Conservation (phyloP, 2,888 invertebrate genomes). For the Zhuqinia jingwanae region DNA sequence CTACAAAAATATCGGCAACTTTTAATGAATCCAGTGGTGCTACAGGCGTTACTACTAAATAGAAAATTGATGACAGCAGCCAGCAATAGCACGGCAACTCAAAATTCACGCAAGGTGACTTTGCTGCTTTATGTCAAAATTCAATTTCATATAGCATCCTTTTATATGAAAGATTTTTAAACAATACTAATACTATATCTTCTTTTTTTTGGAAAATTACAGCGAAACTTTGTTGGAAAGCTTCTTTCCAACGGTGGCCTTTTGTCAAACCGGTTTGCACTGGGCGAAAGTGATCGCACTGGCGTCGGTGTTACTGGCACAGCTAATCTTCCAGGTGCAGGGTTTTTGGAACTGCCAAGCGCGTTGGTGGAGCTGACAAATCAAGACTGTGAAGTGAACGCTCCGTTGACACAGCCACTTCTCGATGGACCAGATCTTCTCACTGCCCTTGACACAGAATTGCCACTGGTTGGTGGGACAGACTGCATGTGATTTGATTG, state of each 20-base stretch:
- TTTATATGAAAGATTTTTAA: too few species aligned
- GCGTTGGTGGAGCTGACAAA: constrained; percentile 82
- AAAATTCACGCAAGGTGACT: constrained; percentile 36
- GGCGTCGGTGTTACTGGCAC: not conserved
- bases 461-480: not conserved
- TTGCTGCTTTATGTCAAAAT: too few species aligned
- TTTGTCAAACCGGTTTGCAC: not conserved
- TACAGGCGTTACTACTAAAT: constrained; percentile 50
- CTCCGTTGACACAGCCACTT: constrained; percentile 82
- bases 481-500: constrained; percentile 22
- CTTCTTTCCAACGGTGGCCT: constrained; percentile 41
- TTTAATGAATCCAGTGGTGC: constrained; percentile 46
- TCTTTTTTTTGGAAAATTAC: too few species aligned
- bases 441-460: constrained; percentile 81
- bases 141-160: too few species aligned
- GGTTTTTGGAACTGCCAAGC: constrained; percentile 48
- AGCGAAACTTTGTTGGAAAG: constrained; percentile 69
- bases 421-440: constrained; percentile 83
- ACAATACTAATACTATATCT: too few species aligned
- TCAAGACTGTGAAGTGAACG: constrained; percentile 84
- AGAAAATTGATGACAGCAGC: constrained; percentile 11
- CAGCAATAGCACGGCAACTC: not conserved
- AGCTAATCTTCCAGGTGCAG: constrained; percentile 29
- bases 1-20: constrained; percentile 41
- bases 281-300: not conserved